Base-by-base conservation (phyloP, 2,888 invertebrate genomes). In the Metacarcinus magister region DNA sequence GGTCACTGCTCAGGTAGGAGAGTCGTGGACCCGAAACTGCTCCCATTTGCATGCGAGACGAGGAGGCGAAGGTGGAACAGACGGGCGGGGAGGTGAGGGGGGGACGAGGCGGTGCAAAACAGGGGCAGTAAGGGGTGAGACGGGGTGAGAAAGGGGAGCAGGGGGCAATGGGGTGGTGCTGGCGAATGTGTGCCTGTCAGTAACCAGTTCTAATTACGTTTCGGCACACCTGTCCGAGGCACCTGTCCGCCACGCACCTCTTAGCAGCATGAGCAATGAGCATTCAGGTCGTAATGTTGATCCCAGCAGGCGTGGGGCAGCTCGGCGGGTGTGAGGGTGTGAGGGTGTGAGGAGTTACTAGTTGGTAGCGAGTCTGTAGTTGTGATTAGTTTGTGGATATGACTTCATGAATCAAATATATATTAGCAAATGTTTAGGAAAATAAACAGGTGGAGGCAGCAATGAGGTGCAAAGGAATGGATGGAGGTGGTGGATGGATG, bases 131-230 rank as follows among this genome's bases (percentile, higher is more conserved):
- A 10, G 82, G 82, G 32, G 82, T 32, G 32, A 13, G 82, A 13
- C 10, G 32, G 32, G 82, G 32, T 7, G 32, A 32, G 75, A 16
- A 82, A 5, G n/a, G 67, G 82, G 10, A 82, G 32, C 2, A 0
- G 8, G 32, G 4, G 32, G 82, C 7, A 10, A 5, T 8, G 32
- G 28, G 82, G 32, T 28, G 32, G 82, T 82, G 82, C 0, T 32
- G 32, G 82, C 32, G 10, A 82, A 82, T 13, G 82, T 82, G 32
- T 32, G 10, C 32, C 32, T 82, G 82, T 82, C 82, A 82, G 82
- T 82, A 32, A 82, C 32, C 82, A 82, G 82, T 82, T 82, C 82
- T 82, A 82, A 82, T 82, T 82, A 82, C 7, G 82, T 82, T 82
- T 32, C 82, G 32, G 82, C 82, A 82, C 82, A 82, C 32, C 82